These are phyloP conservation scores for Corythaeola cristata DNA, from an alignment of 2,113 vertebrate species.

Conservation along the genomic window DNA sequence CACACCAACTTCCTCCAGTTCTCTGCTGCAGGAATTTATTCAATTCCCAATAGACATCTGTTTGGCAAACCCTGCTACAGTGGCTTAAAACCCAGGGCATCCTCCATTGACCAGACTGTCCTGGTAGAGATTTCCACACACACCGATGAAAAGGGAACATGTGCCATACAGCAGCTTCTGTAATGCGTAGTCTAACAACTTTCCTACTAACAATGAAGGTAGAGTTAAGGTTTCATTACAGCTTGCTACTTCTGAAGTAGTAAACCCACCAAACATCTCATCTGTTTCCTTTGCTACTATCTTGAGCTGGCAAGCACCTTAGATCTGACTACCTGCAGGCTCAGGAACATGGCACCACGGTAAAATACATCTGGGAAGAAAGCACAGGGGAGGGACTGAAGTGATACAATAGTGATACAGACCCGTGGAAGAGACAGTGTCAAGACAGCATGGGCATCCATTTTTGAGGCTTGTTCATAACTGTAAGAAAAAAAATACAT, in stretches of 20 bases:
- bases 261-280: not conserved
- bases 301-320: not conserved
- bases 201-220: not conserved
- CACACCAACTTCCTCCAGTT: not conserved
- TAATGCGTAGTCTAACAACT: not conserved
- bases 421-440: accelerated
- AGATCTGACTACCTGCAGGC: not conserved
- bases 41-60: not conserved
- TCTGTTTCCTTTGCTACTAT: not conserved
- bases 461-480: not conserved
- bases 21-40: not conserved
- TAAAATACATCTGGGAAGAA: not conserved
- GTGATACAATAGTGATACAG: not conserved
- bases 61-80: not conserved
- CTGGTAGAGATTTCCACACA: not conserved
- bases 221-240: not conserved
- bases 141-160: not conserved
- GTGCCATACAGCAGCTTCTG: not conserved
- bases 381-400: not conserved
- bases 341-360: not conserved
- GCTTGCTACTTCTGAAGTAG: not conserved
- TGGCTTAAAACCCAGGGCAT: not conserved
- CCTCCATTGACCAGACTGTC: not conserved
- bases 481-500: not conserved
- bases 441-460: not conserved